Evolutionary conservation across 2,888 invertebrate genomes (phyloP), one percentile per base, ranked within the genome.

Genomic region (Xylota segnis): DNA sequence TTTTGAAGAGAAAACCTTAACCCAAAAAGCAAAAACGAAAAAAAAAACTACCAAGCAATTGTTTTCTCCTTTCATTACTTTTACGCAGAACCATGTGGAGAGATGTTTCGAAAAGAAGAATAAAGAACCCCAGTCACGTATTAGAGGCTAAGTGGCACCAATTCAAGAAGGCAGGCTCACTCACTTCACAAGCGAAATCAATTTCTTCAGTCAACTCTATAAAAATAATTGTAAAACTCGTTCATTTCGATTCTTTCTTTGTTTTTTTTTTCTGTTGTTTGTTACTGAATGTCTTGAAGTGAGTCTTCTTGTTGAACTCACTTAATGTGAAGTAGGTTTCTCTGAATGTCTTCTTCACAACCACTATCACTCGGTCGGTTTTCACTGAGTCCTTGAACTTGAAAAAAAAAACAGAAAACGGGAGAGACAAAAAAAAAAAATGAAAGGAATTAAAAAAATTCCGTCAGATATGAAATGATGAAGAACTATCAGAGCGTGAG

Each of bases 361-460:
- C 58, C 34, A 52, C 61, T 47, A 59, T 52, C 72, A 59, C 43
- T 50, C 50, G 18, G 34, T 54, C 40, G 63, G n/a, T n/a, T n/a
- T n/a, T 4, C 10, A 68, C 45, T 29, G 74, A 84, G 83, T 84
- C 83, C 83, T 84, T 84, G 83, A 84, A 84, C 83, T 84, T 84
- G 83, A 79, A 56, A 47, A 37, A 29, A 37, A 12, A 29, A 59
- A 47, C n/a, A n/a, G 18, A n/a, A 29, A 14, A 34, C 23, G 34
- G 32, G 14, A 52, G 29, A 23, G n/a, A 56, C n/a, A n/a, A n/a
- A n/a, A 23, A 23, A 23, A 23, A 23, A 23, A 23, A 71, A 52
- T 54, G 14, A 32, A 68, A 68, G 68, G 65, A 32, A 84, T 74
- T 72, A 68, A 68, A 56, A 59, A 66, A 47, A 59, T 23, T 37